Conservation (phyloP, 1,140 invertebrate species). For the Drosophila rufa region DNA sequence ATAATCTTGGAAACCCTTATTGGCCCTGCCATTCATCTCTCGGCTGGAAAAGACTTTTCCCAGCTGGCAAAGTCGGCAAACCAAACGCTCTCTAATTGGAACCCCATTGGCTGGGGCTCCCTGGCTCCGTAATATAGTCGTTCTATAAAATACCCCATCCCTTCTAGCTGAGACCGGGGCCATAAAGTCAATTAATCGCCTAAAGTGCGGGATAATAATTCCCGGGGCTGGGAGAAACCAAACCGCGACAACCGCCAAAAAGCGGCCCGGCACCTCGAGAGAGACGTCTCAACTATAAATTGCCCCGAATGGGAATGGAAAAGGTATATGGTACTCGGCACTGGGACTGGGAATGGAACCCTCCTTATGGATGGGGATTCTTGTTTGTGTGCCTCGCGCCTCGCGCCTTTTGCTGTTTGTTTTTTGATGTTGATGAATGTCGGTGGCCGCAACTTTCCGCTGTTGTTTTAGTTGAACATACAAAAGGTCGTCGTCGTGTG, state of each 20-base stretch:
- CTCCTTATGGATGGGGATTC: constrained; percentile 33
- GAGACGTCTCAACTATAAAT: constrained; percentile 73
- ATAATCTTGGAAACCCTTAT: too few species aligned
- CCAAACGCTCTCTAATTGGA: constrained; percentile 63
- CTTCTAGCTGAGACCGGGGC: constrained; percentile 19
- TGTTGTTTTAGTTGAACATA: constrained; percentile 54
- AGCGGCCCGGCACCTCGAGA: constrained; percentile 60
- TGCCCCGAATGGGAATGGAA: constrained; percentile 33
- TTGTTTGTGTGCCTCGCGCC: constrained; percentile 38
- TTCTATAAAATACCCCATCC: constrained; percentile 11
- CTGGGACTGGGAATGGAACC: constrained; percentile 13
- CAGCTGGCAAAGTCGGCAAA: constrained; percentile 40
- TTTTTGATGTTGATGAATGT: constrained; percentile 82
- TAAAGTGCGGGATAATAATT: constrained; percentile 76
- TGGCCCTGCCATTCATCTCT: constrained; percentile 13
- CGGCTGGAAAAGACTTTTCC: constrained; percentile 30
- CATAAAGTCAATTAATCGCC: constrained; percentile 81
- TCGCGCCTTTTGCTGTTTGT: constrained; percentile 76
- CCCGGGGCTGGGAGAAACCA: constrained; percentile 61
- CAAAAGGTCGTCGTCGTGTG: constrained; percentile 4
- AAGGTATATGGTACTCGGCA: constrained; percentile 4
- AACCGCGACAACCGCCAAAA: constrained; percentile 82
- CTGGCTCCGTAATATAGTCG: constrained; percentile 10
- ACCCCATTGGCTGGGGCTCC: constrained; percentile 56
- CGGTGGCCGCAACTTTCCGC: constrained; percentile 69